phyloP scores from a whole-genome alignment of 2,113 vertebrate genomes.

The Phrynosoma platyrhinos region DNA sequence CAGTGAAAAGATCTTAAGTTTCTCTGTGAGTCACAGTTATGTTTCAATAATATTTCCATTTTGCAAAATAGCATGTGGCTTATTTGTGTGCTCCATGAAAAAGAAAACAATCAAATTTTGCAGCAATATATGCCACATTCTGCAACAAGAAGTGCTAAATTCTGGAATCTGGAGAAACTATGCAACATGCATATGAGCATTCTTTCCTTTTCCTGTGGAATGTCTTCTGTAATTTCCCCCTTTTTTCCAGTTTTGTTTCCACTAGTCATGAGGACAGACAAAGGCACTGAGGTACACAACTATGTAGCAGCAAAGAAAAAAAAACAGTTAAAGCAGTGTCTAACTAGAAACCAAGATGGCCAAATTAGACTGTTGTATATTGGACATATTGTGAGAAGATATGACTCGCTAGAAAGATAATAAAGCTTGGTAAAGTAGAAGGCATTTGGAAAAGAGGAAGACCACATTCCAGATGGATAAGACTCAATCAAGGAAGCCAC shows the following conservation, averaged over 20 bases:
- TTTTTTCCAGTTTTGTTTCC: not conserved
- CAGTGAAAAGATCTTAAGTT: not conserved
- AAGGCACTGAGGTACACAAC: no score
- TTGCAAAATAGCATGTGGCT: not conserved
- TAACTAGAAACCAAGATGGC: no score
- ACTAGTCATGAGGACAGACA: not conserved
- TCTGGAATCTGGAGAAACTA: not conserved
- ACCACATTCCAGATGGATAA: no score
- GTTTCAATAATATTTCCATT: not conserved
- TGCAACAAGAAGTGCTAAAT: not conserved
- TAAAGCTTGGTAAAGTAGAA: no score
- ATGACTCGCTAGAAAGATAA: no score
- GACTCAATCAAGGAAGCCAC: no score
- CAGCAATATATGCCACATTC: not conserved
- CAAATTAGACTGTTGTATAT: no score
- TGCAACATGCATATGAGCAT: no score
- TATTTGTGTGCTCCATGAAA: not conserved
- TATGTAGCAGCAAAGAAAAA: no score
- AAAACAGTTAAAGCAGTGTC: no score
- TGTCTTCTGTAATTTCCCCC: not conserved
- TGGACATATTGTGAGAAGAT: no score
- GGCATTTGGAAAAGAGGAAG: no score
- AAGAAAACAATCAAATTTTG: not conserved
- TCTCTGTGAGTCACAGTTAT: not conserved
- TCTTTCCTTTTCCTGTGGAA: not conserved